These are phyloP conservation scores for Lasioglossum zephyrum DNA, from an alignment of 2,888 invertebrate species.

Conservation along the genomic window DNA sequence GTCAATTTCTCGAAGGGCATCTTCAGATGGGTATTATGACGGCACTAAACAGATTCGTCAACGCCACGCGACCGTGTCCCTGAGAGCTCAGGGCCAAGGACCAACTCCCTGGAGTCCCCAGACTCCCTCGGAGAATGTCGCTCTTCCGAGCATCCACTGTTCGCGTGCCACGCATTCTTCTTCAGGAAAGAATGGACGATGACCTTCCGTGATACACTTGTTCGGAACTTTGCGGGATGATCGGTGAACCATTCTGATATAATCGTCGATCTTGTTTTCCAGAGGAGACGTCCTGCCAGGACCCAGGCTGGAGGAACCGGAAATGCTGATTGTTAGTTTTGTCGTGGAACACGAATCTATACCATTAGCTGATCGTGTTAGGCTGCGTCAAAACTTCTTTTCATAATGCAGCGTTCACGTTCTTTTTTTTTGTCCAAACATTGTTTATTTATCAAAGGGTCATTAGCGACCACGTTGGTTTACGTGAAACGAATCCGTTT, in stretches of 20 bases:
- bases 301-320: neutral
- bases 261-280: slow-evolving; percentile 1
- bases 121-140: slow-evolving; percentile 39
- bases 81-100: slow-evolving; percentile 42
- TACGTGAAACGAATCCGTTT: too few relatives aligned
- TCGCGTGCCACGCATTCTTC: slow-evolving; percentile 77
- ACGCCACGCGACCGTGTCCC: slow-evolving; percentile 62
- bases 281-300: neutral
- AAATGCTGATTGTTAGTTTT: neutral
- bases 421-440: too few relatives aligned
- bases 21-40: slow-evolving; percentile 56
- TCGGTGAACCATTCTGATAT: neutral
- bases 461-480: too few relatives aligned
- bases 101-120: slow-evolving; percentile 19
- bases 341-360: neutral
- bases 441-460: too few relatives aligned
- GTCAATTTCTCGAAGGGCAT: slow-evolving; percentile 54
- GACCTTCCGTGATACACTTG: slow-evolving; percentile 40
- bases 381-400: neutral
- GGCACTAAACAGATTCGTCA: slow-evolving; percentile 76
- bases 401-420: too few relatives aligned
- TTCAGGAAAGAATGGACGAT: slow-evolving; percentile 23
- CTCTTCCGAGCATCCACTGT: slow-evolving; percentile 47
- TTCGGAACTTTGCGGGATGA: slow-evolving; percentile 13
- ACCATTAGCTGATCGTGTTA: neutral